Conservation (phyloP, 2,113 vertebrate genomes). For the Psittacus erithacus region DNA sequence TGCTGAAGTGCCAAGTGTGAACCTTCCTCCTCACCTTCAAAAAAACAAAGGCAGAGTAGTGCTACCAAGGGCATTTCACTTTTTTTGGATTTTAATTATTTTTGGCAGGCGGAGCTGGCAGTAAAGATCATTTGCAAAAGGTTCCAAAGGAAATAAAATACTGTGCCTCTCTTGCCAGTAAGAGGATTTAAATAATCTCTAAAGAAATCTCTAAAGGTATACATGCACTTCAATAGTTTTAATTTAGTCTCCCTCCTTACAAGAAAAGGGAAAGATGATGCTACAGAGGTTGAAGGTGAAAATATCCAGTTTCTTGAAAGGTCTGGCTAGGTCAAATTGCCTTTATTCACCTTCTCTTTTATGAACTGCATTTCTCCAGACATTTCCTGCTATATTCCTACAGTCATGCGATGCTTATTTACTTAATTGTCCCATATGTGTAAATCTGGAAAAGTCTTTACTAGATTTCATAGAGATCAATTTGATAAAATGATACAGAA, state of each 20-base stretch:
- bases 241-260: neutral
- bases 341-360: slow-evolving; percentile 31
- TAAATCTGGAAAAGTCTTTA: slow-evolving; percentile 13
- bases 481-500: slow-evolving; percentile 6
- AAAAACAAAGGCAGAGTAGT: neutral
- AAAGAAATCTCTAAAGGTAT: neutral
- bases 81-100: neutral
- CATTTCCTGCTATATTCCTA: neutral
- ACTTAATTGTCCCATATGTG: neutral
- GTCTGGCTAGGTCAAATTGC: neutral
- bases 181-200: slow-evolving; percentile 8
- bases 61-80: neutral
- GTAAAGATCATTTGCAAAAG: neutral
- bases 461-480: neutral
- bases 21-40: neutral
- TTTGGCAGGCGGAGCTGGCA: neutral
- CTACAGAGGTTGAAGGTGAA: neutral
- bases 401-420: slow-evolving; percentile 2
- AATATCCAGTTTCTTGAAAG: neutral
- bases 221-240: neutral
- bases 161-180: neutral
- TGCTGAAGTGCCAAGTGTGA: neutral
- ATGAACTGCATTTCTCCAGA: neutral
- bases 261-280: neutral
- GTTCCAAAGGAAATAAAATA: neutral